Evolutionary conservation across 2,888 invertebrate species (phyloP), one percentile per base, ranked within the genome.

Genomic region (Imbricaverruca yamaguchii): DNA sequence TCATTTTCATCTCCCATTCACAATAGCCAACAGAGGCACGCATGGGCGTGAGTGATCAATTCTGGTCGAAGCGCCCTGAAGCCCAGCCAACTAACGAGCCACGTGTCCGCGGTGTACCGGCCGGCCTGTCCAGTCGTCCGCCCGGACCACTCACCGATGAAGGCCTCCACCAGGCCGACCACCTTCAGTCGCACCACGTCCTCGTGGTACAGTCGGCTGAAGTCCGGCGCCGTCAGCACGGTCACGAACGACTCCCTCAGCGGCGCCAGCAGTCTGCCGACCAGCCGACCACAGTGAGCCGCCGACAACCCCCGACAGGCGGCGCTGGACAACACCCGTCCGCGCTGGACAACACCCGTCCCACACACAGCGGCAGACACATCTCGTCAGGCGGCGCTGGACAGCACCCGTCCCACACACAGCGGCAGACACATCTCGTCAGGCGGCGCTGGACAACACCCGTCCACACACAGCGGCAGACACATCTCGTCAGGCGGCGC

Each of bases 101-200:
- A 39, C 39, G 39, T 39, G 39, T 39, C 39, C 2, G 39, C 4
- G 39, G 39, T 39, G 39, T 39, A 39, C 39, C 39, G 39, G 39
- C 39, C 39, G 4, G 39, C 39, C 39, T 39, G 39, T 4, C 39
- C 39, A 39, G 39, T 39, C 39, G 39, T 39, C 39, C 4, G 39
- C 4, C 39, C 39, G 4, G 39, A 39, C 21, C 21, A 74, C 84
- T 85, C 85, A 88, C 90, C 90, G 80, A 92, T 91, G 83, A 92
- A 91, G 82, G 92, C 92, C 86, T 95, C 94, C 0, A 95, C 87
- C 63, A 94, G 90, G 85, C 93, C 92, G 0, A 92, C 90, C 4
- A 95, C 88, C 87, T 92, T 91, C 9, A 90, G 88, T 86, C 92
- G 91, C 83, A 92, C 89, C 81, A 89, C 89, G 83, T 92, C 91